Percentiles rank a stretch among this genome's conserved stretches.
phyloP scores from a whole-genome alignment of 92 coral and sea anemone genomes.

The Zoanthus solanderi region DNA sequence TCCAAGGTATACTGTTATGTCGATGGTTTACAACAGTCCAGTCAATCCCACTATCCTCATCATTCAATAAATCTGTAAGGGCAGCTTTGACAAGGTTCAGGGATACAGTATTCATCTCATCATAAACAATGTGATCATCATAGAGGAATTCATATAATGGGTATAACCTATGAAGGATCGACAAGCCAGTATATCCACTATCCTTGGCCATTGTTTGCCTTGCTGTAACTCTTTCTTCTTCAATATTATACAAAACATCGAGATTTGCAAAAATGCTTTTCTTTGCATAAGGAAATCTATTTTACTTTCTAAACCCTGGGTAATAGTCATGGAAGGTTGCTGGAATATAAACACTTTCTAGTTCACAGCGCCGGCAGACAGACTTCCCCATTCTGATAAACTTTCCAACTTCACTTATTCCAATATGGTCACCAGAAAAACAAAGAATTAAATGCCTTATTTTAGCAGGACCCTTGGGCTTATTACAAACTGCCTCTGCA shows the following conservation, averaged over 20 bases:
- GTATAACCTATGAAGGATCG: constrained; percentile 51
- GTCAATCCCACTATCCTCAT: constrained; percentile 49
- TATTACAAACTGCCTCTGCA: constrained; percentile 52
- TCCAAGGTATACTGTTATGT: constrained; percentile 63
- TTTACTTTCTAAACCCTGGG: constrained; percentile 54
- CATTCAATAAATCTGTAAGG: constrained; percentile 47
- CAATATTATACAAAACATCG: constrained; percentile 39
- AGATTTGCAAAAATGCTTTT: constrained; percentile 35
- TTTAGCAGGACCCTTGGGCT: constrained; percentile 58
- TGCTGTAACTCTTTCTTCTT: constrained; percentile 51
- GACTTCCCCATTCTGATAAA: constrained; percentile 62
- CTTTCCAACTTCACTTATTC: constrained; percentile 72
- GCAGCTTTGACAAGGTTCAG: constrained; percentile 62
- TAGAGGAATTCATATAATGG: constrained; percentile 44
- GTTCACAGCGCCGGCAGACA: constrained; percentile 66
- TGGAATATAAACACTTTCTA: constrained; percentile 55
- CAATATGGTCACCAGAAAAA: constrained; percentile 79
- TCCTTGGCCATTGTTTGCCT: constrained; percentile 46
- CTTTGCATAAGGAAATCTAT: constrained; percentile 39
- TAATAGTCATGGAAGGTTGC: constrained; percentile 67
- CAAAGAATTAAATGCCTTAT: constrained; percentile 70
- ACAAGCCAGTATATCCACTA: constrained; percentile 64
- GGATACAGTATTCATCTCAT: constrained; percentile 61
- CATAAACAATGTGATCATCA: constrained; percentile 63
- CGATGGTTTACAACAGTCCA: constrained; percentile 54